These are phyloP conservation scores for Prionailurus viverrinus DNA, from an alignment of 2,113 vertebrate species.

Conservation along the genomic window DNA sequence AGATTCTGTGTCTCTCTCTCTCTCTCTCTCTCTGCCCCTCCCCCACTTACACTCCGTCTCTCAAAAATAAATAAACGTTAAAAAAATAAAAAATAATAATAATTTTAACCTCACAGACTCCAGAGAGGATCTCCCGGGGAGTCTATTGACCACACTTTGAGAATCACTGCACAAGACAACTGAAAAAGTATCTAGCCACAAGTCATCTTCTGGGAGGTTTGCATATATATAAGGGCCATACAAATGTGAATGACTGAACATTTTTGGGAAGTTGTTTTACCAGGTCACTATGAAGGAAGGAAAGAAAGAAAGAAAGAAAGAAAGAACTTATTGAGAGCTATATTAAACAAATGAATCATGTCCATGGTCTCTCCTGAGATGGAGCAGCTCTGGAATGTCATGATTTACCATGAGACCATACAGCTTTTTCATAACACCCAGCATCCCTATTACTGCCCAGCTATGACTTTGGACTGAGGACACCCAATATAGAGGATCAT, in stretches of 20 bases:
- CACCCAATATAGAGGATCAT: background rate
- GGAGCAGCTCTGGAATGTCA: background rate
- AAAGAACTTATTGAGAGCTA: background rate
- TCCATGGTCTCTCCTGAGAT: background rate
- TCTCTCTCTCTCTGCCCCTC: too few relatives aligned
- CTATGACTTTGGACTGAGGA: background rate
- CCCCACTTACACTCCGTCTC: too few relatives aligned
- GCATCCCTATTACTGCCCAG: background rate
- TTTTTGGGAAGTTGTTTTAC: conserved; percentile 21
- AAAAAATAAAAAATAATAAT: background rate
- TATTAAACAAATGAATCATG: background rate
- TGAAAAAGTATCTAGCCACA: background rate
- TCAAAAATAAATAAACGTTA: too few relatives aligned
- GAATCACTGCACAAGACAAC: background rate
- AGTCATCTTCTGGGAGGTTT: background rate
- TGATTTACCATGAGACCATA: background rate
- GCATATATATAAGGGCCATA: background rate
- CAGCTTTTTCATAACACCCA: background rate
- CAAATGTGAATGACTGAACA: background rate
- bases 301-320: background rate
- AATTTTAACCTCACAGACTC: background rate
- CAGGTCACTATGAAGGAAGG: background rate
- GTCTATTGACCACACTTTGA: background rate
- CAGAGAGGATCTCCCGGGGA: background rate
- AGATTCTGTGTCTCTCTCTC: too few relatives aligned